Conservation (phyloP, 1,140 invertebrate species). For the Drosophila parvula region DNA sequence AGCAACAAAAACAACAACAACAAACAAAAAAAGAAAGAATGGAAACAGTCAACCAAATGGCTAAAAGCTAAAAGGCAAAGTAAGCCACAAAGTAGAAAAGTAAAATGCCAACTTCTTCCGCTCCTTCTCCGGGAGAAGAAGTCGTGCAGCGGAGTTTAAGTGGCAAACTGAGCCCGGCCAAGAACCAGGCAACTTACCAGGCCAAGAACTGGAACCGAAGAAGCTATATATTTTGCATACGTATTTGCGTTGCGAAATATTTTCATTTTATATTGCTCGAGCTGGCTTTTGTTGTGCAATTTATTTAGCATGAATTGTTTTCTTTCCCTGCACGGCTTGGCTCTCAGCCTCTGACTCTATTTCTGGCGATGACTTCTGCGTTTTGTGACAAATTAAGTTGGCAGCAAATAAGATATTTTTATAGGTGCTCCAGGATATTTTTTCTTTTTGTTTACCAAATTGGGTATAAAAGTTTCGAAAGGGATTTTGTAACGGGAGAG, state of each 20-base stretch:
- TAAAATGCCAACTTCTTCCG: slow-evolving; percentile 74
- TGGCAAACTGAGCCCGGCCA: slow-evolving; percentile 60
- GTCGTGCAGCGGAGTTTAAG: slow-evolving; percentile 74
- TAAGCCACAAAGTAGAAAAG: slow-evolving; percentile 81
- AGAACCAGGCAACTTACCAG: slow-evolving; percentile 38
- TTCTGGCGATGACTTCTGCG: slow-evolving; percentile 62
- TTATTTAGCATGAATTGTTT: slow-evolving; percentile 80
- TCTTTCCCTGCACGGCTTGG: slow-evolving; percentile 43
- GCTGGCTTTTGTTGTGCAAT: slow-evolving; percentile 64
- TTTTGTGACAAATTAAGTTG: slow-evolving; percentile 81
- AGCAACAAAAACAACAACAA: background rate
- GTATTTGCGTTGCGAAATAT: slow-evolving; percentile 68
- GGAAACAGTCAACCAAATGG: slow-evolving; percentile 69
- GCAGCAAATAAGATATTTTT: slow-evolving; percentile 76
- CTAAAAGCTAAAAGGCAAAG: slow-evolving; percentile 78
- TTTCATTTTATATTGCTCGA: slow-evolving; percentile 61
- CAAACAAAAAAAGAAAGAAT: slow-evolving; percentile 1
- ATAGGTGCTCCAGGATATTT: slow-evolving; percentile 36
- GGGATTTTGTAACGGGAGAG: background rate
- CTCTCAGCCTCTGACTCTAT: slow-evolving; percentile 16
- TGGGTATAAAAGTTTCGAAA: slow-evolving; percentile 7
- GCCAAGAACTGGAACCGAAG: slow-evolving; percentile 45
- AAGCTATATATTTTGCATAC: slow-evolving; percentile 71
- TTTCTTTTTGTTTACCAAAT: slow-evolving; percentile 1
- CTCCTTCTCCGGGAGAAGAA: slow-evolving; percentile 38